phyloP scores from a whole-genome alignment of 2,113 vertebrate genomes.

The Typhlomys cinereus region DNA sequence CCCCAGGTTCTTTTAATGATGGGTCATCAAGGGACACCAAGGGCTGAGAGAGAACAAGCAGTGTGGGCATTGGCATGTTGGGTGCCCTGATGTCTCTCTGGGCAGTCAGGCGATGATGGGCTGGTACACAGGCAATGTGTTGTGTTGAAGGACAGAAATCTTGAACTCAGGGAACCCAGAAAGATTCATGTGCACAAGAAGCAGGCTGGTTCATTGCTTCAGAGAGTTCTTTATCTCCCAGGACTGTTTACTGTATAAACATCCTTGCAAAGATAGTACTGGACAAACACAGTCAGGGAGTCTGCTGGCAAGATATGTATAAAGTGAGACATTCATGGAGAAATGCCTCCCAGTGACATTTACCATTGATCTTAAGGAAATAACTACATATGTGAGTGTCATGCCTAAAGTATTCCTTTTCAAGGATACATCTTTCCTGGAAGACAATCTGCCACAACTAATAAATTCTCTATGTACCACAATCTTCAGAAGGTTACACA shows the following conservation, averaged over 20 bases:
- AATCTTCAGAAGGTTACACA: neutral
- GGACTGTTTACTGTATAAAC: neutral
- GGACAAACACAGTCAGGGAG: neutral
- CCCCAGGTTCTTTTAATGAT: constrained; percentile 7
- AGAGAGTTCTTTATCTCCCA: neutral
- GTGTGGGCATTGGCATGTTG: neutral
- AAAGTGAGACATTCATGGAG: constrained; percentile 6
- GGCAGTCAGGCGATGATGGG: neutral
- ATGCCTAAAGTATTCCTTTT: neutral
- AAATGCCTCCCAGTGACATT: neutral
- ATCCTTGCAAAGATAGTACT: constrained; percentile 1
- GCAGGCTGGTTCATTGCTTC: neutral
- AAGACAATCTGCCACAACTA: neutral
- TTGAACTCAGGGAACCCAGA: neutral
- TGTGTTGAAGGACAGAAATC: neutral
- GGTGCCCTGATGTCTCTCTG: accelerated
- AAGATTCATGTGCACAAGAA: neutral
- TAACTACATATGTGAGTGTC: neutral
- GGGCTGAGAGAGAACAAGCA: neutral
- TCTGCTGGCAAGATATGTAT: constrained; percentile 1
- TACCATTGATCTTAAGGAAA: neutral
- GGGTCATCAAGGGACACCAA: neutral
- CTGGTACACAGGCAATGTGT: neutral
- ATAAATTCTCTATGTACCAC: neutral
- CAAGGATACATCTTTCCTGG: neutral